These are phyloP conservation scores for Geodia barretti DNA, from an alignment of 37 sponge, comb jelly and placozoan genomes.

Conservation along the genomic window DNA sequence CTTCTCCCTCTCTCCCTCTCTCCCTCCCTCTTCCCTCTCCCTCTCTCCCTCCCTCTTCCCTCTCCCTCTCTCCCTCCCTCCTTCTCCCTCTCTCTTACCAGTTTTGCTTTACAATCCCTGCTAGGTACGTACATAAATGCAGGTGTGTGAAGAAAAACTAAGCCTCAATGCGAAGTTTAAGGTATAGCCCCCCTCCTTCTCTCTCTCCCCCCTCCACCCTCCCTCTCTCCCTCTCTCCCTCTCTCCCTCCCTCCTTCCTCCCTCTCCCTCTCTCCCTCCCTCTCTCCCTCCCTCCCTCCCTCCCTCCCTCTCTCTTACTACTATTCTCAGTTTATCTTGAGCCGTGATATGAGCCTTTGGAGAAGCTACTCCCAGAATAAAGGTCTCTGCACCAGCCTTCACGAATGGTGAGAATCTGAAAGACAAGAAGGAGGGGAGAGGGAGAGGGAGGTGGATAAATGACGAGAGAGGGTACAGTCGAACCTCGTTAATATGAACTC, in stretches of 20 bases:
- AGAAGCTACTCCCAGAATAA: constrained; percentile 62
- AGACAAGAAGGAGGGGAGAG: background rate
- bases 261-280: too few species aligned
- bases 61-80: background rate
- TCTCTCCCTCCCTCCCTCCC: background rate
- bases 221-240: background rate
- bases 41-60: too few species aligned
- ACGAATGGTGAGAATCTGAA: constrained; percentile 93
- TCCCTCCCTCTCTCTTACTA: constrained; percentile 26
- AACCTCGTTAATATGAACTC: too few species aligned
- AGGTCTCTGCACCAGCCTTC: constrained; percentile 89
- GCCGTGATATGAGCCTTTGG: constrained; percentile 8
- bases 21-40: too few species aligned
- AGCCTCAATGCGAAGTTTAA: background rate
- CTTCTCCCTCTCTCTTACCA: constrained; percentile 39
- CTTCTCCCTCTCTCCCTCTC: too few species aligned
- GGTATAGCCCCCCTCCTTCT: background rate
- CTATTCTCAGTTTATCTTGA: constrained; percentile 49
- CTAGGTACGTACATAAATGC: background rate
- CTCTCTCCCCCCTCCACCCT: background rate
- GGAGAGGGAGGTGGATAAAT: too few species aligned
- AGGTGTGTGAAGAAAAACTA: background rate
- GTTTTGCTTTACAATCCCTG: background rate
- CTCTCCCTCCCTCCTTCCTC: background rate
- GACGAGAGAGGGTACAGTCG: too few species aligned